Evolutionary conservation across 2,888 invertebrate species (phyloP).

Genomic region (Harmothoe impar): DNA sequence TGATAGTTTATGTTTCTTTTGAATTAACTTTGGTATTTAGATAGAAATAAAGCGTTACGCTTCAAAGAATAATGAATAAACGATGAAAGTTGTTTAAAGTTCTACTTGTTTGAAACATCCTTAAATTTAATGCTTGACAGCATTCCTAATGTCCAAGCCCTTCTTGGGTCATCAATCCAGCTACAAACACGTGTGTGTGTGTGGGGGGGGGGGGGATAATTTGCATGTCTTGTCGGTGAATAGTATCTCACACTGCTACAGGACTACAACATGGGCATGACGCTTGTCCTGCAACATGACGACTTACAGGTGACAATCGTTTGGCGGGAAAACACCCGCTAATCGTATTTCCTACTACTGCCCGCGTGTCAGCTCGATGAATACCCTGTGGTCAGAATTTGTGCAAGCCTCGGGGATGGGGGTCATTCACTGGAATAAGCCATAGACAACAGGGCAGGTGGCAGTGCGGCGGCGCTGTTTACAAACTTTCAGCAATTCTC

Average conservation of each 20-base stretch:
- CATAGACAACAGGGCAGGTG: conserved; percentile 51
- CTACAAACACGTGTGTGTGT: no score
- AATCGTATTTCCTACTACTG: conserved; percentile 28
- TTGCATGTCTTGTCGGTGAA: not conserved
- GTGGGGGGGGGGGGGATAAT: not conserved
- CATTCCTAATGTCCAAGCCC: no score
- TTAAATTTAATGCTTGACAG: no score
- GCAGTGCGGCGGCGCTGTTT: conserved; percentile 26
- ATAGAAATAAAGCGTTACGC: no score
- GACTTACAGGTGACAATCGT: not conserved
- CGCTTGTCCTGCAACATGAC: not conserved
- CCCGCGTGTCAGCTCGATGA: not conserved
- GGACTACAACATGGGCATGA: not conserved
- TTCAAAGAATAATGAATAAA: no score
- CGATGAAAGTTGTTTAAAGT: no score
- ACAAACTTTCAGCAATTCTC: conserved; percentile 53
- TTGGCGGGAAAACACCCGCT: not conserved
- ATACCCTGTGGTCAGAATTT: not conserved
- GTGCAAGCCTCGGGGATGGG: not conserved
- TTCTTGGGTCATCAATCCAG: no score
- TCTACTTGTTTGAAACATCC: no score
- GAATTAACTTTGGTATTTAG: no score
- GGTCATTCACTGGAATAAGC: conserved; percentile 57
- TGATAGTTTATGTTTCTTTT: no score
- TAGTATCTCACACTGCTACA: not conserved